Conservation (phyloP, 2,113 vertebrate species). For the Solea senegalensis region DNA sequence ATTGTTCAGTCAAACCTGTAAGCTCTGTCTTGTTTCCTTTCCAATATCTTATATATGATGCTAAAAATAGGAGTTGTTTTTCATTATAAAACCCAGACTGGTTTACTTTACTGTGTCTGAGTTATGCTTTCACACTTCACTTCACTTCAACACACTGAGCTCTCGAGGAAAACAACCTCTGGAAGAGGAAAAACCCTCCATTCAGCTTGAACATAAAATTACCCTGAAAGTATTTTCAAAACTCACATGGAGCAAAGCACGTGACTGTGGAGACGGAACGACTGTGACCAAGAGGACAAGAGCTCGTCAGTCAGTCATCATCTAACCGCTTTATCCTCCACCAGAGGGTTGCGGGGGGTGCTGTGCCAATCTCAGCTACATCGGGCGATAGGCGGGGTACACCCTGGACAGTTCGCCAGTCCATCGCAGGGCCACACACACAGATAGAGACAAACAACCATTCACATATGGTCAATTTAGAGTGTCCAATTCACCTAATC, state of each 20-base stretch:
- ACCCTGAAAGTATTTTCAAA: background rate
- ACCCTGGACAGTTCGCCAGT: no score
- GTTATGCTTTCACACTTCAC: slow-evolving; percentile 2
- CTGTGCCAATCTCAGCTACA: no score
- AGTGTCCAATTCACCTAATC: no score
- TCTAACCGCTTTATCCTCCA: no score
- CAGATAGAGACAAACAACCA: no score
- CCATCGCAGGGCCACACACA: no score
- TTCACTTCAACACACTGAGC: background rate
- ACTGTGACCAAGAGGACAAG: background rate
- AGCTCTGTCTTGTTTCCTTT: no score
- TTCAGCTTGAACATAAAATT: slow-evolving; percentile 12
- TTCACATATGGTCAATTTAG: no score
- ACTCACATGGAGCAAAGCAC: background rate
- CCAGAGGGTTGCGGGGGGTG: no score
- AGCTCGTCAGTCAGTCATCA: no score
- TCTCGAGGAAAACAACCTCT: background rate
- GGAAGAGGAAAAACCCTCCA: background rate
- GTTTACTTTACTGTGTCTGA: background rate
- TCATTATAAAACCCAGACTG: background rate
- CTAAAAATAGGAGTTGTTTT: background rate
- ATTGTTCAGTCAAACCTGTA: no score
- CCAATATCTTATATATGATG: background rate
- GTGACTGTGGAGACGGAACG: background rate
- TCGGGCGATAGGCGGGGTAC: no score